Evolutionary conservation across 1,140 invertebrate species (phyloP).

Genomic region (Drosophila asahinai): DNA sequence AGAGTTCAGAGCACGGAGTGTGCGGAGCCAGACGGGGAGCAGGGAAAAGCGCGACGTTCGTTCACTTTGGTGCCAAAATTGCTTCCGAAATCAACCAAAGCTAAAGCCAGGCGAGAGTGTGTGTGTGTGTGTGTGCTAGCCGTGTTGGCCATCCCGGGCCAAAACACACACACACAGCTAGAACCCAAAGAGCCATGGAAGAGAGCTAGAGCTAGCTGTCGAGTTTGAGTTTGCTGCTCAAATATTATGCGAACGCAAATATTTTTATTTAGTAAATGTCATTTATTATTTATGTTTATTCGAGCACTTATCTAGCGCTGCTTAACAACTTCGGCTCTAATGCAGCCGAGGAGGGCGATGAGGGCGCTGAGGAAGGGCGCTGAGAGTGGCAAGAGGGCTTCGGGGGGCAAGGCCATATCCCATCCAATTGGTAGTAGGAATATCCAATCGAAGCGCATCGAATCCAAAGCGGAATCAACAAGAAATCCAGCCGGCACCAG

Average conservation of each 20-base stretch:
- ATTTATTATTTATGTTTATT: conserved; percentile 85
- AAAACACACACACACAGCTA: conserved; percentile 48
- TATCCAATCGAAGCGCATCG: conserved; percentile 23
- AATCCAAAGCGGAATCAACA: conserved; percentile 47
- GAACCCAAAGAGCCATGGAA: conserved; percentile 72
- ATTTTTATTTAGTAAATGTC: conserved; percentile 85
- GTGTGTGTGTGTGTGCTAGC: conserved; percentile 56
- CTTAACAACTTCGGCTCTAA: conserved; percentile 83
- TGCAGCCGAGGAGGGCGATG: conserved; percentile 48
- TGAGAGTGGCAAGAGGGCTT: conserved; percentile 3
- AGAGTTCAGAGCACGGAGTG: not conserved
- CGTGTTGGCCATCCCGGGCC: conserved; percentile 59
- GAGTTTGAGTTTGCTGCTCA: conserved; percentile 85
- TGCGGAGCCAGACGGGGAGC: conserved; percentile 12
- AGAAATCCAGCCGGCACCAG: conserved; percentile 35
- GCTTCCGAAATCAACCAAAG: conserved; percentile 79
- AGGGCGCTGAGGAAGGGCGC: not conserved
- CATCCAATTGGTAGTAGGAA: conserved; percentile 58
- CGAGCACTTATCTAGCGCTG: conserved; percentile 85
- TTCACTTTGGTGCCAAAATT: conserved; percentile 78
- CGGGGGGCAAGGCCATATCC: conserved; percentile 60
- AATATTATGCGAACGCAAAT: conserved; percentile 85
- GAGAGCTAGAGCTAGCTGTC: conserved; percentile 78
- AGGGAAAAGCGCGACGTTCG: conserved; percentile 64
- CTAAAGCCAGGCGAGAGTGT: conserved; percentile 41